These are phyloP conservation scores for Pachliopta kotzebuea DNA, from an alignment of 2,888 invertebrate genomes.

Conservation along the genomic window DNA sequence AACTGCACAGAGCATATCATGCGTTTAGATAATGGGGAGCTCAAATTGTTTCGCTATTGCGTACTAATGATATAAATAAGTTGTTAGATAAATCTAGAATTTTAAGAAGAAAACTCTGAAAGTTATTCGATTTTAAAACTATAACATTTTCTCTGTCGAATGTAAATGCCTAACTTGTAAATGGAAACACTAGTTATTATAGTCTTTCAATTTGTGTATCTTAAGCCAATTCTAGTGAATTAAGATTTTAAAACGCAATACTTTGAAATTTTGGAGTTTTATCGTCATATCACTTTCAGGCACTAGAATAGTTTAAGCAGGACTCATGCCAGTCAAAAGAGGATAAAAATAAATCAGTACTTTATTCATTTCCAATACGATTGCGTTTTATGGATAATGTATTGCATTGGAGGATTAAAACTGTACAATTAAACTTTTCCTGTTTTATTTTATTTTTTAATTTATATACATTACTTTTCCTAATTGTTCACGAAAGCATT, in stretches of 20 bases:
- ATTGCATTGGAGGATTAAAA: slow-evolving; percentile 32
- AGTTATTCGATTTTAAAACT: slow-evolving; percentile 21
- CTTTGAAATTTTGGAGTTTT: slow-evolving; percentile 21
- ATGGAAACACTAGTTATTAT: slow-evolving; percentile 14
- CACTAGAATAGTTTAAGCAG: slow-evolving; percentile 22
- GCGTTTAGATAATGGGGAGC: slow-evolving; percentile 29
- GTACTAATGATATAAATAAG: slow-evolving; percentile 23
- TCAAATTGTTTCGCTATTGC: slow-evolving; percentile 30
- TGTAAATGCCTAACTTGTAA: slow-evolving; percentile 12
- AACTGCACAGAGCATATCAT: slow-evolving; percentile 31
- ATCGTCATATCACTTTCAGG: slow-evolving; percentile 31
- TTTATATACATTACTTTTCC: not conserved
- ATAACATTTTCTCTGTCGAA: slow-evolving; percentile 19
- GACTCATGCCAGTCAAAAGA: slow-evolving; percentile 23
- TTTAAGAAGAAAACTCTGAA: slow-evolving; percentile 15
- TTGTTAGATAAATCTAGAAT: slow-evolving; percentile 27
- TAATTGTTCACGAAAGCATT: too few species aligned
- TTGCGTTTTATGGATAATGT: slow-evolving; percentile 32
- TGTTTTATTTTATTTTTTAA: slow-evolving; percentile 8
- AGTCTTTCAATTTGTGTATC: slow-evolving; percentile 20
- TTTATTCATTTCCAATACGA: slow-evolving; percentile 28
- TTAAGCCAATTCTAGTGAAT: slow-evolving; percentile 21
- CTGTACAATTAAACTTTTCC: slow-evolving; percentile 14
- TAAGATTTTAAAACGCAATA: slow-evolving; percentile 19
- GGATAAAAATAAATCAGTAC: slow-evolving; percentile 29